Conservation (phyloP, 2,113 vertebrate species). For the Campylorhamphus procurvoides region DNA sequence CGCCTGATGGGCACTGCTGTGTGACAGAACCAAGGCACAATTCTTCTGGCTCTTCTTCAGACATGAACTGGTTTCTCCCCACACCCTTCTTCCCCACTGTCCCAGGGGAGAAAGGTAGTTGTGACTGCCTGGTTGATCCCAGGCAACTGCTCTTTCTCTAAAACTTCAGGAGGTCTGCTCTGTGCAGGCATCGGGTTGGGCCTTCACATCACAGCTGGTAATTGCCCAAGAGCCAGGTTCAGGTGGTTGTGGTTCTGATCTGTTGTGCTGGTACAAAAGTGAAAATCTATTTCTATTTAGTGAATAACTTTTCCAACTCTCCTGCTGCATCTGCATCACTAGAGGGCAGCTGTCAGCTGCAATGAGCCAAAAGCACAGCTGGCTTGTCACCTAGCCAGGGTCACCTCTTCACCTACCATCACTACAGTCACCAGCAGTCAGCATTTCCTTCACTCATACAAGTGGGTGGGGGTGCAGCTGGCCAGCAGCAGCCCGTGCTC, state of each 20-base stretch:
- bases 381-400: background rate
- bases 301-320: background rate
- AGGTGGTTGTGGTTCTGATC: background rate
- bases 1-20: background rate
- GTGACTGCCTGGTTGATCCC: background rate
- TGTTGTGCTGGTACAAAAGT: background rate
- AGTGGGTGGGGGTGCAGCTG: background rate
- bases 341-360: constrained; percentile 16
- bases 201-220: background rate
- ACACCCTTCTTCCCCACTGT: background rate
- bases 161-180: constrained; percentile 16
- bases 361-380: background rate
- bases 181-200: background rate
- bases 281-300: constrained; percentile 14
- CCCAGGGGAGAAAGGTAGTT: constrained; percentile 12
- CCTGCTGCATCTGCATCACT: constrained; percentile 11
- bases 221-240: background rate
- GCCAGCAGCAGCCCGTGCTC: background rate
- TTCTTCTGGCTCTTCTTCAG: constrained; percentile 47
- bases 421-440: background rate
- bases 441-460: background rate
- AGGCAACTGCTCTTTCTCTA: constrained; percentile 21
- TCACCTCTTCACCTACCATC: background rate
- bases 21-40: background rate
- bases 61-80: constrained; percentile 6